Conservation (phyloP, 2,113 vertebrate genomes). For the Alethe diademata region DNA sequence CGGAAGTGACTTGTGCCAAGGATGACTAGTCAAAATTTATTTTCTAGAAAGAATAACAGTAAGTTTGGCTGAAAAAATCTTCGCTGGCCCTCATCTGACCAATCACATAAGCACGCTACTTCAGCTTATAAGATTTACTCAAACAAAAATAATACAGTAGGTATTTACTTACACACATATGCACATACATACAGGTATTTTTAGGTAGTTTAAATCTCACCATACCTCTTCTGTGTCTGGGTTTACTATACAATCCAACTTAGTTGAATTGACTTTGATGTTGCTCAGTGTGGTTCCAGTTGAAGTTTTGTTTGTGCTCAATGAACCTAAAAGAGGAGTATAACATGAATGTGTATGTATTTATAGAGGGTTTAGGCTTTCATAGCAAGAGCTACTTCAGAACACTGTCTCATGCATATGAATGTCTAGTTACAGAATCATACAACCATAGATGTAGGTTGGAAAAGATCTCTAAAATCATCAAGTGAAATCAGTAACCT, state of each 20-base stretch:
- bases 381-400: not conserved
- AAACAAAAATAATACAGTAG: not conserved
- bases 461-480: not conserved
- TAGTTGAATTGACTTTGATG: constrained; percentile 48
- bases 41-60: not conserved
- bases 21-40: not conserved
- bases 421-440: not conserved
- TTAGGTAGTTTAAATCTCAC: not conserved
- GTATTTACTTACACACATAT: not conserved
- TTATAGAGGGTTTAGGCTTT: not conserved
- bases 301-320: constrained; percentile 8
- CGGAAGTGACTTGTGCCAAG: not conserved
- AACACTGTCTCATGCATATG: not conserved
- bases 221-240: constrained; percentile 75
- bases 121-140: not conserved
- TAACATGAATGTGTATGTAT: not conserved
- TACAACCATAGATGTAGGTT: not conserved
- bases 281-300: constrained; percentile 13
- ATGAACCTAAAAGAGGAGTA: constrained; percentile 47
- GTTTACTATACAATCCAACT: constrained; percentile 47
- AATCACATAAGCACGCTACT: not conserved
- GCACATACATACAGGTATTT: not conserved
- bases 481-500: not conserved
- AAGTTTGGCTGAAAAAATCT: not conserved
- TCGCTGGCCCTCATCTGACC: not conserved